These are phyloP conservation scores for Hylaeus volcanicus DNA, from an alignment of 1,140 invertebrate genomes.

Conservation along the genomic window DNA sequence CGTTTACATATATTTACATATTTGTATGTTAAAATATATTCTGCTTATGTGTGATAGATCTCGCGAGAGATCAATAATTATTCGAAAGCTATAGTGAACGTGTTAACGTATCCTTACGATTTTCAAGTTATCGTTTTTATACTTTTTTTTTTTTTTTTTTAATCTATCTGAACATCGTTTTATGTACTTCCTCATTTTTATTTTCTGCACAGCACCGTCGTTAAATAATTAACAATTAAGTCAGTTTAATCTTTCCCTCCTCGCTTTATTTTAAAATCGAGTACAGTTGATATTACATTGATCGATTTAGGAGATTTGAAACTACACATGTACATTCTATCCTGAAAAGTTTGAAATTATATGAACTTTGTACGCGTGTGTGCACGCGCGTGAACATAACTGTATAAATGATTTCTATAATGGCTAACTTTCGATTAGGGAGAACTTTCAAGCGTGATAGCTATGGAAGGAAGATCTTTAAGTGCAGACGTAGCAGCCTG, in stretches of 20 bases:
- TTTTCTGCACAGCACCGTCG: conserved; percentile 54
- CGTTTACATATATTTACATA: too few species aligned
- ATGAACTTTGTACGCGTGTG: background rate
- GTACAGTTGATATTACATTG: background rate
- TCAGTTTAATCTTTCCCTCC: background rate
- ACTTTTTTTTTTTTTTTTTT: conserved; percentile 5
- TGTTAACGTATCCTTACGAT: conserved; percentile 10
- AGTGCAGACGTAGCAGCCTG: conserved; percentile 86
- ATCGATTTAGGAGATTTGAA: background rate
- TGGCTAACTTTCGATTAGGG: conserved; percentile 66
- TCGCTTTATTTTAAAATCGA: background rate
- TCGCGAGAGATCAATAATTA: too few species aligned
- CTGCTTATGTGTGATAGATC: too few species aligned
- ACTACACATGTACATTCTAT: background rate
- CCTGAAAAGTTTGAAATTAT: background rate
- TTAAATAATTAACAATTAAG: background rate
- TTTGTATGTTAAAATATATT: too few species aligned
- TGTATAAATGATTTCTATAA: background rate
- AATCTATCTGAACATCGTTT: conserved; percentile 16
- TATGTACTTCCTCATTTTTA: background rate
- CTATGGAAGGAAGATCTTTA: conserved; percentile 81
- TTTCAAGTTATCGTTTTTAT: conserved; percentile 6
- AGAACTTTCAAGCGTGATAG: conserved; percentile 77
- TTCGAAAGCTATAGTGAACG: too few species aligned
- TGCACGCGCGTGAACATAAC: background rate